Evolutionary conservation across 1,140 invertebrate species (phyloP).

Genomic region (Heliconius melpomene): DNA sequence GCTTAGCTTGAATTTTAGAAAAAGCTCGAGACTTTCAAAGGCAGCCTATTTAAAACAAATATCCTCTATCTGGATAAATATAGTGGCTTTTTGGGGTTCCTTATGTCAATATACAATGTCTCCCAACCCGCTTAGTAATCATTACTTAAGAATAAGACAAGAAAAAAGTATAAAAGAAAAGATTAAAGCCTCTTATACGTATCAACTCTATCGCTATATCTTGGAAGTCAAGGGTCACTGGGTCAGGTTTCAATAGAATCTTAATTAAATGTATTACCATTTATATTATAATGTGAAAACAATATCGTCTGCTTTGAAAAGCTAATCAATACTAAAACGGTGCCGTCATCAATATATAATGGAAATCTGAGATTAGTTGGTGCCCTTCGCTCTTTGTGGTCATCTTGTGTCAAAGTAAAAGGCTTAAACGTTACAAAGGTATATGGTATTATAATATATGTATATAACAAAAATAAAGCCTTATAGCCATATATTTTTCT

Average conservation of each 20-base stretch:
- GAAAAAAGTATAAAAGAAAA: too few relatives aligned
- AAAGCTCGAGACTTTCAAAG: too few relatives aligned
- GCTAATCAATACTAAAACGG: neutral
- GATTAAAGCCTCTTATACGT: neutral
- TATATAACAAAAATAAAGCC: too few relatives aligned
- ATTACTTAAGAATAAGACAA: neutral
- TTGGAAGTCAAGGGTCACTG: neutral
- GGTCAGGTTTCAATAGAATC: neutral
- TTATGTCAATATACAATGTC: too few relatives aligned
- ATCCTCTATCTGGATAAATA: too few relatives aligned
- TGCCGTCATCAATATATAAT: neutral
- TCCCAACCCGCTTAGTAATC: too few relatives aligned
- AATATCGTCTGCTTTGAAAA: neutral
- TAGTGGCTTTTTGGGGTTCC: too few relatives aligned
- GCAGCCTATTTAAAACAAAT: too few relatives aligned
- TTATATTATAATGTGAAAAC: neutral
- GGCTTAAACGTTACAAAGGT: neutral
- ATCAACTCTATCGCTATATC: neutral
- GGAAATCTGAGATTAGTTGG: neutral
- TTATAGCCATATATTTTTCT: too few relatives aligned
- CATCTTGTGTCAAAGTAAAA: neutral
- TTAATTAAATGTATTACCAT: conserved; percentile 7
- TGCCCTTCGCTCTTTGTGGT: neutral
- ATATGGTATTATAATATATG: neutral
- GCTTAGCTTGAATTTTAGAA: too few relatives aligned